A percentile compares a stretch with the other conserved stretches of the same genome.
phyloP scores from a whole-genome alignment of 2,797 vertebrate genomes.

The Morus bassanus region DNA sequence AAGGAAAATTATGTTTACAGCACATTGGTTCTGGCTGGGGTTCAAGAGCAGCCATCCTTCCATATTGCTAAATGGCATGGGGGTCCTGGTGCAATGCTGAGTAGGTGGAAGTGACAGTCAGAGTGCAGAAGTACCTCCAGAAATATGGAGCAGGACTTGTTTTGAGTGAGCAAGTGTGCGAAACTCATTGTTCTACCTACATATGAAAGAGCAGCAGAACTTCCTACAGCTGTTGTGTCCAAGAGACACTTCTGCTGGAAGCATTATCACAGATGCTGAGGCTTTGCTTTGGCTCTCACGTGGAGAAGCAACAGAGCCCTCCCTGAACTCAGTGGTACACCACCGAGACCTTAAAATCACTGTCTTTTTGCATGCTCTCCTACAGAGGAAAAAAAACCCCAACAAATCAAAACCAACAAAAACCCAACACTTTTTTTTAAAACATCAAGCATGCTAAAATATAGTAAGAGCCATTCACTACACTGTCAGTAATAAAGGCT shows the following conservation, averaged over 20 bases:
- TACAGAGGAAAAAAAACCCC: not conserved
- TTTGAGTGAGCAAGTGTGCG: not conserved
- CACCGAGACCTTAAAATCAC: not conserved
- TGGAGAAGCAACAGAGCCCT: not conserved
- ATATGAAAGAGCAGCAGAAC: not conserved
- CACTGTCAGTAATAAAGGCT: not conserved
- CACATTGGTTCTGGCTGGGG: not conserved
- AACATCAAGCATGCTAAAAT: not conserved
- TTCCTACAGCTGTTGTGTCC: not conserved
- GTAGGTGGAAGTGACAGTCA: not conserved
- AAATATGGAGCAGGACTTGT: not conserved
- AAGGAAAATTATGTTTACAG: not conserved
- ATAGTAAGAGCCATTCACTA: not conserved
- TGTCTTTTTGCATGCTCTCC: not conserved
- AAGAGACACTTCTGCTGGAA: not conserved
- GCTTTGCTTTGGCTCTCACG: not conserved
- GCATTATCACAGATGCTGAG: not conserved
- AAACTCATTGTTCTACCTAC: not conserved
- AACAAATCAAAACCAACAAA: not conserved
- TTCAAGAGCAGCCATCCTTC: not conserved
- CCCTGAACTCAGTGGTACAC: not conserved
- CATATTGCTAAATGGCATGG: not conserved
- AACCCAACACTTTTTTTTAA: not conserved
- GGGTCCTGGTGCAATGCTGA: not conserved
- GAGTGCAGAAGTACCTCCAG: not conserved